Percentiles rank a stretch among this genome's conserved stretches.
Conservation (phyloP, 2,888 invertebrate genomes). For the Rosalia funebris region DNA sequence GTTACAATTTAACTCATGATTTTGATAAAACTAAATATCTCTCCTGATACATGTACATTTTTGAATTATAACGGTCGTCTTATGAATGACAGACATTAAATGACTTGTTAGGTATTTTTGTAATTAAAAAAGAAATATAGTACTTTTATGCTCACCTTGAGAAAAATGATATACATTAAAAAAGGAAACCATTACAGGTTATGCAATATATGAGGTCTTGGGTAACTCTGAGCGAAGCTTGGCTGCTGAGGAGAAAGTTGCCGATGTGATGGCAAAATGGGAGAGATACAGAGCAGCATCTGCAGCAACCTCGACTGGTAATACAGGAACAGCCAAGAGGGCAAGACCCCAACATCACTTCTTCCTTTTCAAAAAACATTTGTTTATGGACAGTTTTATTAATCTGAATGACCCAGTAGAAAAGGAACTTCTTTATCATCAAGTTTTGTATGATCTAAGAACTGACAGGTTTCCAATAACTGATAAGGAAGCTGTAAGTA, state of each 20-base stretch:
- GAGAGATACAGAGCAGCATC: conserved; percentile 82
- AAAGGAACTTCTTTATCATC: conserved; percentile 93
- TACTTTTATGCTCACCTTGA: no score
- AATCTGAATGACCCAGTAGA: conserved; percentile 88
- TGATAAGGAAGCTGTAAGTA: conserved; percentile 91
- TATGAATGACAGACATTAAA: no score
- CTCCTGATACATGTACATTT: no score
- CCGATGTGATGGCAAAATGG: conserved; percentile 96
- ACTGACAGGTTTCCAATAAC: conserved; percentile 93
- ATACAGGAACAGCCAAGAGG: conserved; percentile 58
- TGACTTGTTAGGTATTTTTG: no score
- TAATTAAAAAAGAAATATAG: no score
- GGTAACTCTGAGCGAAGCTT: conserved; percentile 88
- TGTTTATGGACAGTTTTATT: conserved; percentile 82
- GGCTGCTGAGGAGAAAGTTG: conserved; percentile 86
- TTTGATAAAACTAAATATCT: no score
- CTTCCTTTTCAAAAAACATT: conserved; percentile 83
- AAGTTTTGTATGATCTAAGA: conserved; percentile 88
- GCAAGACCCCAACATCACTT: conserved; percentile 70
- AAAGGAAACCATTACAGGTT: no score
- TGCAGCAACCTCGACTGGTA: conserved; percentile 65
- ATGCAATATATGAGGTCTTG: conserved; percentile 91
- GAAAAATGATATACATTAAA: no score
- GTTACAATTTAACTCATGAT: no score
- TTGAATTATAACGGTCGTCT: no score